Evolutionary conservation across 2,113 vertebrate genomes (phyloP), one percentile per base, ranked within the genome.

Genomic region (Trochalopteron elliotii): DNA sequence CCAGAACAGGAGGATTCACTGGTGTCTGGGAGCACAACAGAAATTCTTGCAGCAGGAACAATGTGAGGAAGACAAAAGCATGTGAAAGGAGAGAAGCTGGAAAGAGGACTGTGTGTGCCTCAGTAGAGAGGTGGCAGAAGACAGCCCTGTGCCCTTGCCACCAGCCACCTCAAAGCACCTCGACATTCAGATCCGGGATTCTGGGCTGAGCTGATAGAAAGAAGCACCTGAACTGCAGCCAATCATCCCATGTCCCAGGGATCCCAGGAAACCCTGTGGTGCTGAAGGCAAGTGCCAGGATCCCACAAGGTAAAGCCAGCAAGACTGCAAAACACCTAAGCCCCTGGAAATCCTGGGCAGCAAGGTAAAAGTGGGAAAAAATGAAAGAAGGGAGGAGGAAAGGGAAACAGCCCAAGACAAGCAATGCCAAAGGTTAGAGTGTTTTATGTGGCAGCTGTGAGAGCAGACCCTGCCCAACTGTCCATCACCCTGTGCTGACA

Each of bases 301-400:
- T 35, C 13, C 42, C 8, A 56, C 0, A 0, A 15, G 39, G 31
- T 24, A 80, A 93, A 61, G 27, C 14, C 33, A 70, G 28, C 0
- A 2, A 90, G 42, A 42, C 0, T 55, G 30, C 64, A 89, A 39
- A 93, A 69, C 15, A 70, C 3, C 14, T 39, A 59, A 75, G 25
- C 14, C 19, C 6, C 37, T 79, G 33, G 37, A 78, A 70, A 84
- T 61, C 5, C 68, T 15, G n/a, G 5, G 31, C 7, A 75, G 16
- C 30, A 61, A 83, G 15, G 22, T 53, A 75, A 82, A 86, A 67
- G 20, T 45, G 33, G 25, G 56, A 4, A 50, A 67, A 83, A 81
- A 65, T 25, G 2, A 67, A 82, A 95, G 8, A 82, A 95, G 7
- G 19, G n/a, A 75, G 39, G 6, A 75, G 12, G 57, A 76, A 79